phyloP scores from a whole-genome alignment of 2,113 vertebrate species.

The Argyrosomus japonicus region DNA sequence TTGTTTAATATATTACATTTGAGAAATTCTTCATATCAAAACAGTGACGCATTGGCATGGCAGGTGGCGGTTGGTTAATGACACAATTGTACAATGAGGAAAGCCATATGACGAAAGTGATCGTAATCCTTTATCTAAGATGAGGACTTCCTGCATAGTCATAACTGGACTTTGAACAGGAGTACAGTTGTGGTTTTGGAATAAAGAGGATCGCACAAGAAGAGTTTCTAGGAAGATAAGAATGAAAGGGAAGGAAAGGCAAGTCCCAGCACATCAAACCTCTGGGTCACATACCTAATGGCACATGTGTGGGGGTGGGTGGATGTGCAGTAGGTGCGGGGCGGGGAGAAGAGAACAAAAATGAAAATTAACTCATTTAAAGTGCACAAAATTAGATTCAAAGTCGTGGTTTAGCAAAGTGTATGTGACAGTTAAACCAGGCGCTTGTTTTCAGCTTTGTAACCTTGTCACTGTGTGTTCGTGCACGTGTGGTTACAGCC shows the following conservation, averaged over 20 bases:
- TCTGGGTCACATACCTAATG: slow-evolving; percentile 40
- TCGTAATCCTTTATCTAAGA: slow-evolving; percentile 4
- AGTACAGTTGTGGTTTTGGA: background rate
- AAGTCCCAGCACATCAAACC: slow-evolving; percentile 52
- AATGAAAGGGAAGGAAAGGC: slow-evolving; percentile 46
- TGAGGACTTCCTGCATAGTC: slow-evolving; percentile 6
- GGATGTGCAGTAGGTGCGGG: too few relatives aligned
- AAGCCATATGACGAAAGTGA: background rate
- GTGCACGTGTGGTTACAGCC: background rate
- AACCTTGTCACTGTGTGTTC: background rate
- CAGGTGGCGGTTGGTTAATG: background rate
- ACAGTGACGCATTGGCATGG: too few relatives aligned
- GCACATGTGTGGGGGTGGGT: slow-evolving; percentile 3
- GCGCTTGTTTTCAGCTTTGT: background rate
- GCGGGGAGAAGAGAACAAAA: background rate
- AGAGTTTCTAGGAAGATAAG: slow-evolving; percentile 20
- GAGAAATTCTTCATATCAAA: background rate
- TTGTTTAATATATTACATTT: background rate
- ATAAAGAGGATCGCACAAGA: background rate
- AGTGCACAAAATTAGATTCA: background rate
- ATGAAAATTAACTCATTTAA: background rate
- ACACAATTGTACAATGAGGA: slow-evolving; percentile 20
- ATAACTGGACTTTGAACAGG: slow-evolving; percentile 10
- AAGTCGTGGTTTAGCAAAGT: background rate
- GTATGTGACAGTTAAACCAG: background rate